Conservation (phyloP, 2,113 vertebrate genomes). For the Conger conger region DNA sequence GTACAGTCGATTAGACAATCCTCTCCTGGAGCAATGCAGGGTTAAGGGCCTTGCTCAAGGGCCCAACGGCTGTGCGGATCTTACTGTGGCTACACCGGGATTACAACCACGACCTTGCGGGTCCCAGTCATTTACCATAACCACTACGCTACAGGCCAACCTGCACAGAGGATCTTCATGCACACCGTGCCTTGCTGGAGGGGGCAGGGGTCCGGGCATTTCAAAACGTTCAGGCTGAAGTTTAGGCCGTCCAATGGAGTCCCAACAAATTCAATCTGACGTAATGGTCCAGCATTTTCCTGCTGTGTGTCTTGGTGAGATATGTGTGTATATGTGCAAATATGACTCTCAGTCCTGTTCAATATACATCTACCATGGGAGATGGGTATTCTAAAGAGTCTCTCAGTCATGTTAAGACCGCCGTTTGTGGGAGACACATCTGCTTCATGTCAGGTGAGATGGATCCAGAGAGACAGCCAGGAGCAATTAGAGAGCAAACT, state of each 20-base stretch:
- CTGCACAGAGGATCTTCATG: conserved; percentile 18
- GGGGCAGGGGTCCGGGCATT: conserved; percentile 1
- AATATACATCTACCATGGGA: conserved; percentile 35
- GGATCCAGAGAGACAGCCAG: conserved; percentile 56
- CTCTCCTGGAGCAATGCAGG: no score
- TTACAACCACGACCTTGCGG: no score
- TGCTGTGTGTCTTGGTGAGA: not conserved
- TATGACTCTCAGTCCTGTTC: conserved; percentile 3
- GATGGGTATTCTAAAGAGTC: conserved; percentile 12
- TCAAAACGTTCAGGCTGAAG: conserved; percentile 29
- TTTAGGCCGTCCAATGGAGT: conserved; percentile 15
- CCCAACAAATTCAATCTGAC: conserved; percentile 10
- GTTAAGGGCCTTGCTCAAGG: no score
- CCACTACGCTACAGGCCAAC: no score
- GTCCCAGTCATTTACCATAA: no score
- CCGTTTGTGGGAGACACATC: conserved; percentile 43
- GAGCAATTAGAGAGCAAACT: conserved; percentile 52
- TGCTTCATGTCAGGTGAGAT: conserved; percentile 65
- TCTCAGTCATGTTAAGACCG: conserved; percentile 30
- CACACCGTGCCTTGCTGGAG: conserved; percentile 30
- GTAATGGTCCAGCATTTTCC: not conserved
- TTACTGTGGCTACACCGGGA: no score
- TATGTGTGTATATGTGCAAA: not conserved
- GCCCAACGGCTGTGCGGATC: no score
- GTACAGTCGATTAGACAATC: no score